These are phyloP conservation scores for Fukomys damarensis DNA, from an alignment of 2,113 vertebrate genomes.

Conservation along the genomic window DNA sequence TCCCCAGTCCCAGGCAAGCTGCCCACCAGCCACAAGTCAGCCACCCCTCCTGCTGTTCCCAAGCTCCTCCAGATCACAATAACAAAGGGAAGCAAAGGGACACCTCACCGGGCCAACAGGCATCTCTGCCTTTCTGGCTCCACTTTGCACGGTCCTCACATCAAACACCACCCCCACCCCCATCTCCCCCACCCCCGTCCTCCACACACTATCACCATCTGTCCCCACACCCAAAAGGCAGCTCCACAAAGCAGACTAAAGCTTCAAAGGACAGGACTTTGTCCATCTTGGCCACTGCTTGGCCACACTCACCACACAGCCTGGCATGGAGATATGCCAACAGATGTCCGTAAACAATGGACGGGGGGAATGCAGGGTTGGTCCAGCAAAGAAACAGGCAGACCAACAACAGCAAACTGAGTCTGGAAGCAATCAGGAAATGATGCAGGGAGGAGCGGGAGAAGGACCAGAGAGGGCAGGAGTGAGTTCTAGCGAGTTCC, in stretches of 20 bases:
- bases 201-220: background rate
- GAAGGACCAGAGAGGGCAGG: no score
- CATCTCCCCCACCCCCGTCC: background rate
- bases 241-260: background rate
- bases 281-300: background rate
- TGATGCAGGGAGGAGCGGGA: rapidly evolving
- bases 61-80: background rate
- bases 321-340: background rate
- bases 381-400: no score
- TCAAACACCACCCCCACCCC: no score
- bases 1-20: background rate
- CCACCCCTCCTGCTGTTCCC: no score
- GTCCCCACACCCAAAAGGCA: background rate
- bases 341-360: background rate
- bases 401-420: background rate
- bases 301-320: background rate
- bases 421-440: background rate
- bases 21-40: background rate
- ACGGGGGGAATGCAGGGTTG: background rate
- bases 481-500: background rate
- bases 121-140: background rate
- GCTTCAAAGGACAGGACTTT: background rate
- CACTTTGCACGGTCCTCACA: background rate
- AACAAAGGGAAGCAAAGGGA: background rate
- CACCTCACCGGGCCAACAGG: rapidly evolving